Evolutionary conservation across 2,113 vertebrate species (phyloP).

Genomic region (Dicaeum eximium): DNA sequence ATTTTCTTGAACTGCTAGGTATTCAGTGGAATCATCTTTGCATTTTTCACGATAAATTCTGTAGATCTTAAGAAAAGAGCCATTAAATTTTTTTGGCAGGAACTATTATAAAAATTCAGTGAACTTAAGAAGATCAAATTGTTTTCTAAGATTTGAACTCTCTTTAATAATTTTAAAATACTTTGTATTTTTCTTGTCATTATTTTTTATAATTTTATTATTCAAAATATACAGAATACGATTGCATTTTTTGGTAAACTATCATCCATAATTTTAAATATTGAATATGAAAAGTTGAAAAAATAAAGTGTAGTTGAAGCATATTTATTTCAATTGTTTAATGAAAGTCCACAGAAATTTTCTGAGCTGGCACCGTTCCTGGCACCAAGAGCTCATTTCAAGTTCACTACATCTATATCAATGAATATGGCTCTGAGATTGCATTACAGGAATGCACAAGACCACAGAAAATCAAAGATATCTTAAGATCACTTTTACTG

Average conservation of each 20-base stretch:
- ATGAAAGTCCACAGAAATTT: neutral
- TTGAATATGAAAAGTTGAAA: neutral
- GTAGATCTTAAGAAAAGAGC: neutral
- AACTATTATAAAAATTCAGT: neutral
- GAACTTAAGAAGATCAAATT: neutral
- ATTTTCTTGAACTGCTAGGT: neutral
- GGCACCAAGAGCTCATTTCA: neutral
- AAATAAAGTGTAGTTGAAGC: neutral
- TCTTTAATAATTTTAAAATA: neutral
- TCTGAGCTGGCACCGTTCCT: neutral
- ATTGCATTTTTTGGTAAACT: neutral
- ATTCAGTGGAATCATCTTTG: neutral
- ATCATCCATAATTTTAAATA: neutral
- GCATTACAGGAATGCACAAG: neutral
- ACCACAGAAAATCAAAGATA: neutral
- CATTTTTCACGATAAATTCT: neutral
- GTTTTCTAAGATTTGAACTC: neutral
- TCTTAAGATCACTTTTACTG: neutral
- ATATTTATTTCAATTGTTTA: neutral
- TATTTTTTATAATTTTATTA: neutral
- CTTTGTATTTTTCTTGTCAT: neutral
- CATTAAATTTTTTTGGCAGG: neutral
- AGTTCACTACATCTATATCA: neutral
- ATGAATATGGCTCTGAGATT: neutral
- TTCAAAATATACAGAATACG: neutral